Percentiles rank a stretch among this genome's conserved stretches.
phyloP scores from a whole-genome alignment of 1,140 invertebrate species.

The Grapholita molesta region DNA sequence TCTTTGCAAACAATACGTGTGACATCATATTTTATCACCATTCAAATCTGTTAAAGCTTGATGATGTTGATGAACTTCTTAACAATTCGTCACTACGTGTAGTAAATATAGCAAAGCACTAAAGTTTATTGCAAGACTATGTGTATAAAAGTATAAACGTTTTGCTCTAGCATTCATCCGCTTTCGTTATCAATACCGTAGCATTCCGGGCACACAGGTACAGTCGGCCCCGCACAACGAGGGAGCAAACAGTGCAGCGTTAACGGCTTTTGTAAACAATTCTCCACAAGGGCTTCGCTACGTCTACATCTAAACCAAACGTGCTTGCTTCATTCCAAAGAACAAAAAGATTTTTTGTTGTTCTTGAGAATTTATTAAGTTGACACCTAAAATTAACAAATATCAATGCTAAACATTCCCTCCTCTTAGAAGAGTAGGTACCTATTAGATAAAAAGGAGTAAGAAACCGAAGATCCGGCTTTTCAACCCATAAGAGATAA shows the following conservation, averaged over 20 bases:
- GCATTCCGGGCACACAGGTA: constrained; percentile 16
- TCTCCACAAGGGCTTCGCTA: neutral
- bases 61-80: no score
- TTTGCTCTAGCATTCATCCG: neutral
- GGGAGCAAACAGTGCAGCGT: constrained; percentile 11
- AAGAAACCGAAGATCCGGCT: neutral
- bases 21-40: no score
- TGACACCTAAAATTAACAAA: no score
- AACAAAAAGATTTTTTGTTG: no score
- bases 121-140: neutral
- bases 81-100: no score
- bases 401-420: no score
- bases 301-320: neutral
- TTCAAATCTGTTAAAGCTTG: no score
- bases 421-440: neutral
- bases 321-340: no score
- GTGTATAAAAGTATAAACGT: neutral
- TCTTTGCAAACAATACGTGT: no score
- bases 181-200: constrained; percentile 22
- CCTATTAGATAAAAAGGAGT: neutral
- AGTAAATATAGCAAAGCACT: no score
- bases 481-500: neutral
- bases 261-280: neutral
- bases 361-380: no score
- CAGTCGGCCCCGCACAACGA: constrained; percentile 34